A percentile compares a stretch with the other conserved stretches of the same genome.
Conservation (phyloP, 2,797 vertebrate species). For the Streptopelia turtur region DNA sequence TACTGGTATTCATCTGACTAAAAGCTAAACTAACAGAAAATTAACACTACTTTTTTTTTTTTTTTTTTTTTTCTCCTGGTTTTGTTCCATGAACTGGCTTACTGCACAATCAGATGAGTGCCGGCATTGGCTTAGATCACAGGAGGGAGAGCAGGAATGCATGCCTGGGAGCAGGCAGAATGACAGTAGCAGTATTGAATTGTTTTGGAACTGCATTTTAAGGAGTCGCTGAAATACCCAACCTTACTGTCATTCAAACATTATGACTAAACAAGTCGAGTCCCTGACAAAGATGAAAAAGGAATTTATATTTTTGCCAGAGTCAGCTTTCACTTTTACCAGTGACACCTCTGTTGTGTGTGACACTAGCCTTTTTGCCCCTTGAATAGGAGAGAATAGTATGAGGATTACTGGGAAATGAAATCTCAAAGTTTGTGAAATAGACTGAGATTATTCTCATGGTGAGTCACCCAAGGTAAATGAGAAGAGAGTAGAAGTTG, state of each 20-base stretch:
- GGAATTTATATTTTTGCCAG: not conserved
- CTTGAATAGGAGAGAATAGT: not conserved
- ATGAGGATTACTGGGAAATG: not conserved
- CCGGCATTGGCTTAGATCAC: not conserved
- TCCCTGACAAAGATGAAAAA: not conserved
- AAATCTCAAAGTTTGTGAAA: not conserved
- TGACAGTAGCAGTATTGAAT: not conserved
- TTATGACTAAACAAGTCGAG: not conserved
- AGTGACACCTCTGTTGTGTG: not conserved
- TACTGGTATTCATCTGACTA: not conserved
- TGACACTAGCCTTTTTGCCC: not conserved
- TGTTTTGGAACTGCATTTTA: not conserved
- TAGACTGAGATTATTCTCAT: not conserved
- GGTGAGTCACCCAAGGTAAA: not conserved
- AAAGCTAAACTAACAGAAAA: slow-evolving; percentile 18
- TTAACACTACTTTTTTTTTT: not conserved
- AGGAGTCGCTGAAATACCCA: not conserved
- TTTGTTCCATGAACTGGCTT: not conserved
- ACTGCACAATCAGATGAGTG: not conserved
- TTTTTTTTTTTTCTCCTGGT: not conserved
- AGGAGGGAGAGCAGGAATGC: not conserved
- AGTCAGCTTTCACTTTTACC: not conserved
- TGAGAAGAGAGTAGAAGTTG: not conserved
- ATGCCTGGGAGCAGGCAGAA: not conserved
- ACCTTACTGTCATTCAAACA: not conserved